These are phyloP conservation scores for Panagrolaimus sp. DNA, from an alignment of 1,140 invertebrate genomes.

Conservation along the genomic window DNA sequence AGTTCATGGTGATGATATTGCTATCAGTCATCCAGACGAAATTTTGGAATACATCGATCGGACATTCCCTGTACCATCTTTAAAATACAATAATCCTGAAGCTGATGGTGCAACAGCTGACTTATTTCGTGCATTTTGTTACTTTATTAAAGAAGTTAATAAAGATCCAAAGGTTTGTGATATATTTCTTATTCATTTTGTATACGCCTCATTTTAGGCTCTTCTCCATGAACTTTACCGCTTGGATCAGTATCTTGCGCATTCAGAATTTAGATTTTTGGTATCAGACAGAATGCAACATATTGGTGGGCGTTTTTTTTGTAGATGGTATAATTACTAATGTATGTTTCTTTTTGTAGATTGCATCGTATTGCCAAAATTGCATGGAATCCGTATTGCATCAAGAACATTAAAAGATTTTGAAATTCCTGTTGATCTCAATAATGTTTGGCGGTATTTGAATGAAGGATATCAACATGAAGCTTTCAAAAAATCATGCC, in stretches of 20 bases:
- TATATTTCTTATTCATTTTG: not conserved
- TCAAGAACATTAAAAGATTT: not conserved
- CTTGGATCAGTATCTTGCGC: not conserved
- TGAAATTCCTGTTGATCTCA: constrained; percentile 11
- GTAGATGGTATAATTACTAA: too few species aligned
- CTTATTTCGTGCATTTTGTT: constrained; percentile 20
- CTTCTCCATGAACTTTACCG: constrained; percentile 5
- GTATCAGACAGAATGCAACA: not conserved
- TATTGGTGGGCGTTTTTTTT: too few species aligned
- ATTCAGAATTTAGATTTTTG: not conserved
- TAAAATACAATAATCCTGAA: constrained; percentile 12
- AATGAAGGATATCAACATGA: not conserved
- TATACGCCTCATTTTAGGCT: not conserved
- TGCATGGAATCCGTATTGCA: constrained; percentile 5
- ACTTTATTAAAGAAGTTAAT: constrained; percentile 20
- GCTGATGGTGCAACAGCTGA: constrained; percentile 17
- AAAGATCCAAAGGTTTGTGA: constrained; percentile 18
- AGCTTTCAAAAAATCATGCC: constrained; percentile 6
- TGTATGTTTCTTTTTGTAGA: too few species aligned
- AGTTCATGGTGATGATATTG: constrained; percentile 17
- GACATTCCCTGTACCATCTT: constrained; percentile 14
- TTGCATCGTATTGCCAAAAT: constrained; percentile 1
- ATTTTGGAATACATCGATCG: constrained; percentile 20
- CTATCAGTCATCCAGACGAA: constrained; percentile 14
- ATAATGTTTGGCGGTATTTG: constrained; percentile 4